These are phyloP conservation scores for Drepanosiphum platanoidis DNA, from an alignment of 2,888 invertebrate genomes.

Conservation along the genomic window DNA sequence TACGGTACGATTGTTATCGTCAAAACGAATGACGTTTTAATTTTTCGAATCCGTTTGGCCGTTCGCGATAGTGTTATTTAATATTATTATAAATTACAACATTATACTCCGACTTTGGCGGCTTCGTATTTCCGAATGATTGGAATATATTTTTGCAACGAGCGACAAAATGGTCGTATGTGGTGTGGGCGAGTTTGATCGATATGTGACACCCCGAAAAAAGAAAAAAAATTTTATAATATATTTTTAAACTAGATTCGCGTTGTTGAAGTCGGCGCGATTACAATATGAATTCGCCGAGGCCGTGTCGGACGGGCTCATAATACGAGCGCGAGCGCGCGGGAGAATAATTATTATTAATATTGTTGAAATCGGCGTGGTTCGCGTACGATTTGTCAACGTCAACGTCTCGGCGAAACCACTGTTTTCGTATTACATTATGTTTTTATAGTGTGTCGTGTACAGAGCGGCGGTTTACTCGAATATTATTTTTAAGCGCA, in stretches of 20 bases:
- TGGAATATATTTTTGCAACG: background rate
- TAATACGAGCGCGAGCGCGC: no score
- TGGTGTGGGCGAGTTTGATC: background rate
- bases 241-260: background rate
- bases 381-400: constrained; percentile 11
- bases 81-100: no score
- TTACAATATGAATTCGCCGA: background rate
- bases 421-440: background rate
- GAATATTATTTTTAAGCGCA: no score
- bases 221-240: background rate
- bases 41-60: no score
- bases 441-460: background rate
- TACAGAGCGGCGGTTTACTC: background rate
- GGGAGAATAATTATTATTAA: background rate
- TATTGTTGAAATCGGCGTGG: constrained; percentile 1
- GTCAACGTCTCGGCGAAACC: background rate
- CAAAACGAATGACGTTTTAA: no score
- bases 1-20: no score
- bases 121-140: constrained; percentile 1
- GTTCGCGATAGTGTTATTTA: no score
- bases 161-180: background rate
- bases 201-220: background rate
- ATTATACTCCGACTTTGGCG: background rate
- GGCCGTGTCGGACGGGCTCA: background rate
- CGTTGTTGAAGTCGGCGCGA: background rate